These are phyloP conservation scores for Desoria tigrina DNA, from an alignment of 2,888 invertebrate species.

Conservation along the genomic window DNA sequence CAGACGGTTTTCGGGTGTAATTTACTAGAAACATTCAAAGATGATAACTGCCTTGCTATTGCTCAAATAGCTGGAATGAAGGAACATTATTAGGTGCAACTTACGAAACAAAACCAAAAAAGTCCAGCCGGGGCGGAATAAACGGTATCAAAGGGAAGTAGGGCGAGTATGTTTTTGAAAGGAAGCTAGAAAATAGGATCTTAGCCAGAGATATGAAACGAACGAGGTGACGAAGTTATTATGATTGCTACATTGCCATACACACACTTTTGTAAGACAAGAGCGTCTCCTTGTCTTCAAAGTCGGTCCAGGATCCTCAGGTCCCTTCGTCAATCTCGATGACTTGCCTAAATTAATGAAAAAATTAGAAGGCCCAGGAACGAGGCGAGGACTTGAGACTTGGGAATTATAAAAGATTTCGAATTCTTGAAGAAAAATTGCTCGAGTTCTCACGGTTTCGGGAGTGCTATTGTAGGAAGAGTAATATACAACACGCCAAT, in stretches of 20 bases:
- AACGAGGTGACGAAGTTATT: conserved; percentile 22
- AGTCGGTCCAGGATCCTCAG: neutral
- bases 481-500: conserved; percentile 53
- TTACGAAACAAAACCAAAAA: neutral
- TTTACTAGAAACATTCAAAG: conserved; percentile 10
- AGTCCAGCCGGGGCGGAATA: too few relatives aligned
- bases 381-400: neutral
- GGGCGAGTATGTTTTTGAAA: neutral
- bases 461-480: conserved; percentile 28
- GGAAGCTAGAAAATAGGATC: conserved; percentile 1
- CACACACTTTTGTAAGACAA: too few relatives aligned
- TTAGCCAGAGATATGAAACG: conserved; percentile 3
- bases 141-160: too few relatives aligned
- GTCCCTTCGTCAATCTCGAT: conserved; percentile 31
- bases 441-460: conserved; percentile 40
- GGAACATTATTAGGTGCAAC: conserved; percentile 4
- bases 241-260: too few relatives aligned
- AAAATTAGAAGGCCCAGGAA: neutral
- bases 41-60: neutral
- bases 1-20: conserved; percentile 9
- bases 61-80: neutral
- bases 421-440: conserved; percentile 15
- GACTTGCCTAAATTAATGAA: conserved; percentile 26
- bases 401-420: conserved; percentile 1
- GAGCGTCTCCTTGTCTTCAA: neutral